These are phyloP conservation scores for Hypanus sabinus DNA, from an alignment of 2,113 vertebrate species.

Conservation along the genomic window DNA sequence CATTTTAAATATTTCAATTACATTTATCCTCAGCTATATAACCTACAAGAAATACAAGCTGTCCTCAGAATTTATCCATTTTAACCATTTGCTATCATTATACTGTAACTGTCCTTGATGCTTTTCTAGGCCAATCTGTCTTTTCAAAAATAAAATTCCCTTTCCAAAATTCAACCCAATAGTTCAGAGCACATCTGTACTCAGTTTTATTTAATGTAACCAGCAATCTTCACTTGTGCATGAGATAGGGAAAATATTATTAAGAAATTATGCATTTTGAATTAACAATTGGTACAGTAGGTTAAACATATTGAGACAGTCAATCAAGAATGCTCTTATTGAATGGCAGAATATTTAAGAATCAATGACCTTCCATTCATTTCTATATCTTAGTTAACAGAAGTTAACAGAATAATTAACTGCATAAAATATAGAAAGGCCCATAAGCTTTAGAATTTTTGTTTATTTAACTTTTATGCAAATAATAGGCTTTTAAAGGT, in stretches of 20 bases:
- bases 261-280: too few species aligned
- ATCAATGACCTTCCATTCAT: neutral
- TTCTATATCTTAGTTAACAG: too few species aligned
- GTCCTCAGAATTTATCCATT: neutral
- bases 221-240: too few species aligned
- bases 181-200: neutral
- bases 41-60: neutral
- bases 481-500: neutral
- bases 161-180: neutral
- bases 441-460: neutral
- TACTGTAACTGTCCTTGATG: neutral
- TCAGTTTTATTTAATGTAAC: neutral
- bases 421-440: neutral
- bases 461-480: neutral
- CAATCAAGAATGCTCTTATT: too few species aligned
- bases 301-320: too few species aligned
- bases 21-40: neutral
- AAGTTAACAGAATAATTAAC: too few species aligned
- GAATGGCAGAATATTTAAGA: neutral
- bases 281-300: too few species aligned
- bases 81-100: neutral
- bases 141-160: neutral
- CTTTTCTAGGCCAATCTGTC: neutral
- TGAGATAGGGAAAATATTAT: too few species aligned
- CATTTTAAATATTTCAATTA: neutral